Conservation (phyloP, 1,140 invertebrate genomes). For the Neodiprion pinetum region DNA sequence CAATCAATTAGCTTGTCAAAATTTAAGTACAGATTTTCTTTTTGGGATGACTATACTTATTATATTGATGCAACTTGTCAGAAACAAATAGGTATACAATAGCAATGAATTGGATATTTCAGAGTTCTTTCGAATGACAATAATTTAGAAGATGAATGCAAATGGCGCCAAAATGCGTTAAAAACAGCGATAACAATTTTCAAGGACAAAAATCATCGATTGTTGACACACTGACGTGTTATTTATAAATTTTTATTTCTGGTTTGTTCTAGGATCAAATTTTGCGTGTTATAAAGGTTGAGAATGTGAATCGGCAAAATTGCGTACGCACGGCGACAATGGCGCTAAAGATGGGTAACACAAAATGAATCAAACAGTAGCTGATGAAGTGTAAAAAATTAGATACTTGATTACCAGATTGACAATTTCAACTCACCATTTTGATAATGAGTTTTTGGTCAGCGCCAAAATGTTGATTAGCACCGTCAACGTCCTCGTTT, state of each 20-base stretch:
- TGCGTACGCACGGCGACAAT: neutral
- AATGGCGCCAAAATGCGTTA: too few relatives aligned
- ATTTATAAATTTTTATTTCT: neutral
- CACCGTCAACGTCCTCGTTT: slow-evolving; percentile 52
- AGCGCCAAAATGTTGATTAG: slow-evolving; percentile 54
- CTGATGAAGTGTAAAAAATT: too few relatives aligned
- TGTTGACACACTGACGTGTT: neutral
- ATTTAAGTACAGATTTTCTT: too few relatives aligned
- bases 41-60: too few relatives aligned
- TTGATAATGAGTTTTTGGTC: slow-evolving; percentile 61
- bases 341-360: neutral
- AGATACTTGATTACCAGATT: too few relatives aligned
- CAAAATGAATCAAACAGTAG: neutral
- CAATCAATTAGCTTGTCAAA: too few relatives aligned
- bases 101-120: too few relatives aligned
- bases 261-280: neutral
- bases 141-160: too few relatives aligned
- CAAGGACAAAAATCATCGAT: neutral
- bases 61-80: too few relatives aligned
- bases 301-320: neutral
- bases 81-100: too few relatives aligned
- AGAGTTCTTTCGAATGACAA: too few relatives aligned
- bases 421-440: slow-evolving; percentile 45
- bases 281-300: neutral
- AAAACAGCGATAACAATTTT: neutral